Base-by-base conservation (phyloP, 2,888 invertebrate species). In the Orthonevra nobilis region DNA sequence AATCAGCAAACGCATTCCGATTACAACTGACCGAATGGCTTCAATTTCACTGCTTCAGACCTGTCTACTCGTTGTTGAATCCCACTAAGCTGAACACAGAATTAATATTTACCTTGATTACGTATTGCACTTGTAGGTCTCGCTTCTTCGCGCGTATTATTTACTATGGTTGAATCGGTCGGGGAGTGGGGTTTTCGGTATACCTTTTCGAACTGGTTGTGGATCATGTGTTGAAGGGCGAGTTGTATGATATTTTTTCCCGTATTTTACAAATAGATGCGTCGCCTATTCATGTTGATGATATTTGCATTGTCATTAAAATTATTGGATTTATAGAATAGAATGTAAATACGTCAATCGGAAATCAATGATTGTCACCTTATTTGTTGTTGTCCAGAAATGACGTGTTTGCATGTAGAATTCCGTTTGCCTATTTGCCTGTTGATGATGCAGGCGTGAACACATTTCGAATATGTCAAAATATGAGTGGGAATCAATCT, bases 21-120 rank as follows among this genome's bases (percentile, higher is more conserved):
- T 50, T 42, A 23, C 28, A 56, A 75, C 75, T 75, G 56, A 69
- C 54, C 42, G 32, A 63, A 42, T 50, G 63, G 50, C 34, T 48
- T 28, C 14, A 15, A 15, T 56, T 54, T 63, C 12, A 23, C 58
- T 19, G 36, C 38, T 54, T 69, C 42, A 61, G 63, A 56, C 69
- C 61, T 50, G 75, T 69, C 63, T 69, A 28, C 28, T 46, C n/a
- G n/a, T n/a, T 34, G 46, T 58, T 63, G 38, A 54, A 54, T 48
- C 73, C 63, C 75, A 56, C 61, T 50, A 54, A 32, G n/a, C 14
- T 38, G 32, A 63, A 36, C 9, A 36, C 19, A 50, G 42, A 42
- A 20, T 48, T 56, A n/a, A 30, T 56, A 38, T 52, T 52, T 44
- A 46, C 50, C 12, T 44, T 61, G 42, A 52, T 70, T 70, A 34